Conservation (phyloP, 2,888 invertebrate species). For the Trisateles emortualis region DNA sequence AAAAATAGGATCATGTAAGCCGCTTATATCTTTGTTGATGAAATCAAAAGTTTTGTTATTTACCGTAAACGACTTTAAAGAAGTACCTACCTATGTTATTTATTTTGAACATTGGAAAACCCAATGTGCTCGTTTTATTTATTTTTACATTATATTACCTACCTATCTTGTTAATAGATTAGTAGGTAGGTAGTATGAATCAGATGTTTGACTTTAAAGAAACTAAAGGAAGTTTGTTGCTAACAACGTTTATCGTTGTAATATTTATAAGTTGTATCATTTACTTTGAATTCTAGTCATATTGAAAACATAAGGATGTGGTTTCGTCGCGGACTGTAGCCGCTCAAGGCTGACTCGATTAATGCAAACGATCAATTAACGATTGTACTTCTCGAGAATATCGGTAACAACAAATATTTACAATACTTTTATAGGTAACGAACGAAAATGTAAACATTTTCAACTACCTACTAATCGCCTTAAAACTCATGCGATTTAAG, state of each 20-base stretch:
- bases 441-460: slow-evolving; percentile 11
- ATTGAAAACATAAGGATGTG: slow-evolving; percentile 20
- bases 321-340: slow-evolving; percentile 25
- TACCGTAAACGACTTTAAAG: background rate
- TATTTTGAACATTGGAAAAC: slow-evolving; percentile 21
- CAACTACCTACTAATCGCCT: background rate
- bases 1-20: too few relatives aligned
- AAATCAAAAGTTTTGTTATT: background rate
- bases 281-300: slow-evolving; percentile 30
- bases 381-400: slow-evolving; percentile 22
- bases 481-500: too few relatives aligned
- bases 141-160: background rate
- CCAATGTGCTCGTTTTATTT: slow-evolving; percentile 4
- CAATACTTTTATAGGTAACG: slow-evolving; percentile 14
- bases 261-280: slow-evolving; percentile 31
- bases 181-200: slow-evolving; percentile 24
- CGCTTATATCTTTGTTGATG: background rate
- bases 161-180: slow-evolving; percentile 19
- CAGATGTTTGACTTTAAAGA: slow-evolving; percentile 36
- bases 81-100: background rate
- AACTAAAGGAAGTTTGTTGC: slow-evolving; percentile 40
- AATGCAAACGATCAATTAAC: slow-evolving; percentile 42
- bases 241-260: slow-evolving; percentile 35
- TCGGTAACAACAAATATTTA: slow-evolving; percentile 35
- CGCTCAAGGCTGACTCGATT: slow-evolving; percentile 44